Conservation (phyloP, 1,140 invertebrate genomes). For the Zophobas morio region DNA sequence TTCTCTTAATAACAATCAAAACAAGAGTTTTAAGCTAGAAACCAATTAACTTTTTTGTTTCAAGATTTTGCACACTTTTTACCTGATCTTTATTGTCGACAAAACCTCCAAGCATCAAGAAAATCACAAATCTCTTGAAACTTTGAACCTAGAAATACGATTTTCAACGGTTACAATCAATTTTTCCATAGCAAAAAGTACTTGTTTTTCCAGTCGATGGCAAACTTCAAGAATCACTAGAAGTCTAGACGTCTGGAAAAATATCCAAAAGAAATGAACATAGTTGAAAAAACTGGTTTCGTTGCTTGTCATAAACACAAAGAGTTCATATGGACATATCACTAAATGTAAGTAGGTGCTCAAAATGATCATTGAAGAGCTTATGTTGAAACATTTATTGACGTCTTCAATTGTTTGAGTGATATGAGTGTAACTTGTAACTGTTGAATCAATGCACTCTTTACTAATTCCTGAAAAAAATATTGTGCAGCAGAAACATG, state of each 20-base stretch:
- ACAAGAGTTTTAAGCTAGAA: not conserved
- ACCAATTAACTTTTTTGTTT: not conserved
- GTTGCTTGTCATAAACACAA: constrained; percentile 11
- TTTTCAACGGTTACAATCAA: not conserved
- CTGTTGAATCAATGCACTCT: not conserved
- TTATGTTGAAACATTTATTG: not conserved
- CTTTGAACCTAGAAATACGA: not conserved
- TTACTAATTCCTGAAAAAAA: not conserved
- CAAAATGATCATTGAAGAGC: constrained; percentile 3
- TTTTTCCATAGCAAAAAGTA: not conserved
- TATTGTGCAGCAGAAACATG: not conserved
- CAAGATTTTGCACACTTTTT: not conserved
- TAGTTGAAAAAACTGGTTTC: constrained; percentile 9
- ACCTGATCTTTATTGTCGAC: not conserved
- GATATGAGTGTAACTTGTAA: not conserved
- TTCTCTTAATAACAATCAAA: not conserved
- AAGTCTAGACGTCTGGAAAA: constrained; percentile 1
- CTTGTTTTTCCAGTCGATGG: not conserved
- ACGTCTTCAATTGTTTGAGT: not conserved
- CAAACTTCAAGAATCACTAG: constrained; percentile 3
- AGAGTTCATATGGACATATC: constrained; percentile 5
- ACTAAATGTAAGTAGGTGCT: constrained; percentile 16
- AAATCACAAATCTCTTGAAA: not conserved
- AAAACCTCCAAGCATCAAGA: not conserved
- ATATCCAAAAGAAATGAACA: constrained; percentile 9